These are phyloP conservation scores for Chrysolina haemoptera DNA, from an alignment of 2,888 invertebrate genomes.

Conservation along the genomic window DNA sequence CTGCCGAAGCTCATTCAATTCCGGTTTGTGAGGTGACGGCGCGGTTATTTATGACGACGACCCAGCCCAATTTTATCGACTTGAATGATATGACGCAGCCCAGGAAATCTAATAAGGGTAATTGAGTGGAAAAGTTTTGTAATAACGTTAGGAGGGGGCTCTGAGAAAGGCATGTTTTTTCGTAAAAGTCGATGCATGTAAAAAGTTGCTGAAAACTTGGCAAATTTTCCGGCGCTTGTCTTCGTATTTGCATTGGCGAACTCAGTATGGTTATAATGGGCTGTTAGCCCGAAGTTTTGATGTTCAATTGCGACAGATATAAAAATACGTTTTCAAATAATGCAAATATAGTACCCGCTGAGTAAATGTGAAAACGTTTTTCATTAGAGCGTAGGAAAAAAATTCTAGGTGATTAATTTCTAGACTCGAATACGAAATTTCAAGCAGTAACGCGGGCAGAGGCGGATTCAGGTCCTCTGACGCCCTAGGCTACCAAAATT, in stretches of 20 bases:
- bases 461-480: too few relatives aligned
- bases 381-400: too few relatives aligned
- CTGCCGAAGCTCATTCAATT: conserved; percentile 20
- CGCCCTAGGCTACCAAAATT: too few relatives aligned
- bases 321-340: too few relatives aligned
- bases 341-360: too few relatives aligned
- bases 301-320: not conserved
- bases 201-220: conserved; percentile 17
- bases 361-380: too few relatives aligned
- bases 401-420: too few relatives aligned
- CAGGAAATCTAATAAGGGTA: conserved; percentile 44
- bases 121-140: conserved; percentile 45
- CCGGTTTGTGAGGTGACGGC: conserved; percentile 23
- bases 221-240: conserved; percentile 7
- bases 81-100: conserved; percentile 37
- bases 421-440: too few relatives aligned
- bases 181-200: not conserved
- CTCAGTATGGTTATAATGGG: not conserved
- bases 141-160: conserved; percentile 40
- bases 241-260: conserved; percentile 1
- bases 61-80: conserved; percentile 29
- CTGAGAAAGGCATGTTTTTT: not conserved
- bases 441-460: too few relatives aligned
- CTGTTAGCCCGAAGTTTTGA: not conserved
- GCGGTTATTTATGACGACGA: conserved; percentile 26